These are phyloP conservation scores for Battus philenor DNA, from an alignment of 1,140 invertebrate genomes.

Conservation along the genomic window DNA sequence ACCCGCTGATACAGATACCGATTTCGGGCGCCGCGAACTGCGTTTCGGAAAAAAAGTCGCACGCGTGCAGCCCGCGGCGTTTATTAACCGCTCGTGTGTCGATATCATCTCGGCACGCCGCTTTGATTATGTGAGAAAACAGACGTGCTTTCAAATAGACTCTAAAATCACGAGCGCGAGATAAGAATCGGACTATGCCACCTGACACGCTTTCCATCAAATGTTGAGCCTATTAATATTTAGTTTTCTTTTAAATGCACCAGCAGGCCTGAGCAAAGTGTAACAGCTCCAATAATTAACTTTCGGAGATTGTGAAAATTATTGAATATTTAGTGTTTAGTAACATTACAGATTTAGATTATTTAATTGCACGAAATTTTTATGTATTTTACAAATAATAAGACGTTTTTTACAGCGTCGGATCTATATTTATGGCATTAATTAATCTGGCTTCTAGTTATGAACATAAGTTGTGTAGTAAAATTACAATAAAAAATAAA, in stretches of 20 bases:
- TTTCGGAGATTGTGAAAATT: too few species aligned
- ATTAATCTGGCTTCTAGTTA: too few species aligned
- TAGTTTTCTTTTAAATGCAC: too few species aligned
- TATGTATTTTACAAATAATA: too few species aligned
- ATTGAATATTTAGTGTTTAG: too few species aligned
- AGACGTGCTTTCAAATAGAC: conserved; percentile 43
- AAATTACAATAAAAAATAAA: too few species aligned
- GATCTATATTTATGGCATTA: too few species aligned
- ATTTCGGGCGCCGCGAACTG: conserved; percentile 1
- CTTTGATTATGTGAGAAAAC: conserved; percentile 44
- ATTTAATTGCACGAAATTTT: too few species aligned
- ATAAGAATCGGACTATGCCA: conserved; percentile 50
- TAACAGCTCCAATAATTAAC: too few species aligned
- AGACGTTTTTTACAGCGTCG: too few species aligned
- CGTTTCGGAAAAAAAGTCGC: conserved; percentile 7
- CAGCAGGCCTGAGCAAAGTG: too few species aligned
- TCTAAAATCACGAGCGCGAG: conserved; percentile 34
- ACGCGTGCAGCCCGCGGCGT: conserved; percentile 11
- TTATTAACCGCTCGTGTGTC: conserved; percentile 26
- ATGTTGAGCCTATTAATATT: neutral
- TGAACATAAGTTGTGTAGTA: too few species aligned
- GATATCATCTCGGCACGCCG: conserved; percentile 28
- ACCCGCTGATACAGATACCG: conserved; percentile 13
- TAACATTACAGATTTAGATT: neutral
- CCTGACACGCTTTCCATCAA: conserved; percentile 41